Base-by-base conservation (phyloP, 2,888 invertebrate genomes). In the Harpalus rubripes region DNA sequence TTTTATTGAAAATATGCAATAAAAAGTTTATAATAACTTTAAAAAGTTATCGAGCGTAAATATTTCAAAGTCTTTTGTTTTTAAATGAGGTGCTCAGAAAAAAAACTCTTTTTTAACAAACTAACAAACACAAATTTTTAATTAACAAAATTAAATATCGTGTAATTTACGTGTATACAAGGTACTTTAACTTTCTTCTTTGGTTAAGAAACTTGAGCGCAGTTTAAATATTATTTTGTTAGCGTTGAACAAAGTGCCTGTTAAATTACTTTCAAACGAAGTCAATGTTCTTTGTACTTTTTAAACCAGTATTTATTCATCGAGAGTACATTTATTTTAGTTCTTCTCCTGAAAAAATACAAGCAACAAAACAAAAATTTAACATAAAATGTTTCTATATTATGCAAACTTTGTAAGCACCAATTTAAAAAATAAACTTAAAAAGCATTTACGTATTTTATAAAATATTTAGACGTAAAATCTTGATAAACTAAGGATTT, bases 201-300 rank as follows among this genome's bases (percentile, higher is more conserved):
- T 39, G 68, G 32, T 39, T 26, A 68, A 68, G 68, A 32, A 68
- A 68, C 39, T 68, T 39, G 39, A 68, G 32, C 68, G 7, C 68
- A 68, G n/a, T 74, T 74, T 44, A 44, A 74, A 74, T 74, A 74
- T 74, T 44, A 74, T 74, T 74, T 74, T 44, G 44, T 74, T 74
- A 15, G 72, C 72, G 41, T 44, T 74, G 39, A 68, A 68, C 39
- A 15, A 26, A 68, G 68, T 68, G 72, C 18, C 44, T 74, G 52
- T 74, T 74, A 74, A 74, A 41, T 18, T 74, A 74, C 44, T 74
- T 74, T 74, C 18, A 74, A 74, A 74, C 72, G 72, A 44, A 74
- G 44, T 74, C 44, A 16, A 74, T 41, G 41, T 44, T 74, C 72
- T 44, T 44, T 74, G 72, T 74, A 44, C 41, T 7, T 16, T 74